Evolutionary conservation across 2,888 invertebrate genomes (phyloP).

Genomic region (Andrena bucephala): DNA sequence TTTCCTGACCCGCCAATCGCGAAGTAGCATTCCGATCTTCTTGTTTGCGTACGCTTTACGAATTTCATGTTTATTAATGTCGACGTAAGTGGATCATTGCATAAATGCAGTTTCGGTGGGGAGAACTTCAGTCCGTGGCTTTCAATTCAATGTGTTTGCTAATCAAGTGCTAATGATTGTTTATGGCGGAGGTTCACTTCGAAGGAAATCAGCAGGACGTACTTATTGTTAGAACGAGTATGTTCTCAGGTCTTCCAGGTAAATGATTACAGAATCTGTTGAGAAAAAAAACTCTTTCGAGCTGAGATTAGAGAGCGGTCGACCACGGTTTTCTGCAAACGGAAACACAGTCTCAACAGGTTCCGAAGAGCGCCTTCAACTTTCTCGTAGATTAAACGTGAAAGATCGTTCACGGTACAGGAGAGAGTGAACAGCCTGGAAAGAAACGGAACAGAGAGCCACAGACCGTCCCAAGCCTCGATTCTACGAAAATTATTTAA

Average conservation of each 20-base stretch:
- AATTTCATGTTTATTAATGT: neutral
- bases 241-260: neutral
- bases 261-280: neutral
- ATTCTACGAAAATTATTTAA: neutral
- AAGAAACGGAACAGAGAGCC: constrained; percentile 37
- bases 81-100: neutral
- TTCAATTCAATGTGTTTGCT: neutral
- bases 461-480: neutral
- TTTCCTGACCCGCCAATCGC: neutral
- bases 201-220: no score
- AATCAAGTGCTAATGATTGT: no score
- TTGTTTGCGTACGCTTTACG: neutral
- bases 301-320: constrained; percentile 1
- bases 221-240: neutral
- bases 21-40: neutral
- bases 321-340: constrained; percentile 6
- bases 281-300: neutral
- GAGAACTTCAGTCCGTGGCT: neutral
- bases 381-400: constrained; percentile 79
- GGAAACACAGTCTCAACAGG: constrained; percentile 39
- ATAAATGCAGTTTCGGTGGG: neutral
- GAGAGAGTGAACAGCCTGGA: constrained; percentile 76
- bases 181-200: no score
- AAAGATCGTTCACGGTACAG: constrained; percentile 69
- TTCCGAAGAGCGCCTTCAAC: constrained; percentile 68